Evolutionary conservation across 2,797 vertebrate species (phyloP), one percentile per base, ranked within the genome.

Genomic region (Percopsis omiscomaycus): DNA sequence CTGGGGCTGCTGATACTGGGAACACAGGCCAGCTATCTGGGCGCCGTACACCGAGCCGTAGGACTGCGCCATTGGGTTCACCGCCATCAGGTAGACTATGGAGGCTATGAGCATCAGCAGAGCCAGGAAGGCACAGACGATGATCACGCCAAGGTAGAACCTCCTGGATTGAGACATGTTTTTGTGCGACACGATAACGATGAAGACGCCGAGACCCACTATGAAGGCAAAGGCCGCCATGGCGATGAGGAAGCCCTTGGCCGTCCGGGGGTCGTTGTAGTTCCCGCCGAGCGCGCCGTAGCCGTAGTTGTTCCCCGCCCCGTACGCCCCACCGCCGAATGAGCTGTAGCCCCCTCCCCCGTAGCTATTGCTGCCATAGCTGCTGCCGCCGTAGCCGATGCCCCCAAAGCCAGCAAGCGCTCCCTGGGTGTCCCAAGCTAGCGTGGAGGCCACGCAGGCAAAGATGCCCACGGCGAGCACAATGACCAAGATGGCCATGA

Each of bases 391-490:
- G 0, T 52, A 84, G 0, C 91, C 87, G 0, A 85, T 14, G 2
- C 93, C 93, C 15, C 93, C 94, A 0, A 88, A 86, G 1, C 87
- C 80, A 0, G 78, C 60, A 32, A 89, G 48, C 12, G 80, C 89
- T 0, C 87, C 50, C 79, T 92, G 80, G 8, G 78, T 75, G 82
- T 97, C 95, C 91, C 93, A 94, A 10, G 95, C 92, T 68, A 97
- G 87, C 0, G 96, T 96, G 66, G 95, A 97, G 57, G 95, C 95
- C 1, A 97, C 95, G 5, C 95, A 96, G 15, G 93, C 95, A 53
- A 97, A 97, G 42, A 96, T 92, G 66, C 87, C 94, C 47, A 97
- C 87, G 60, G 90, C 94, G 81, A 96, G 70, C 13, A 97, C 80
- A 0, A 95, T 83, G 58, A 80, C 64, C 13, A 96, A 79, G 81